These are phyloP conservation scores for Podarcis cretensis DNA, from an alignment of 2,113 vertebrate species.

Conservation along the genomic window DNA sequence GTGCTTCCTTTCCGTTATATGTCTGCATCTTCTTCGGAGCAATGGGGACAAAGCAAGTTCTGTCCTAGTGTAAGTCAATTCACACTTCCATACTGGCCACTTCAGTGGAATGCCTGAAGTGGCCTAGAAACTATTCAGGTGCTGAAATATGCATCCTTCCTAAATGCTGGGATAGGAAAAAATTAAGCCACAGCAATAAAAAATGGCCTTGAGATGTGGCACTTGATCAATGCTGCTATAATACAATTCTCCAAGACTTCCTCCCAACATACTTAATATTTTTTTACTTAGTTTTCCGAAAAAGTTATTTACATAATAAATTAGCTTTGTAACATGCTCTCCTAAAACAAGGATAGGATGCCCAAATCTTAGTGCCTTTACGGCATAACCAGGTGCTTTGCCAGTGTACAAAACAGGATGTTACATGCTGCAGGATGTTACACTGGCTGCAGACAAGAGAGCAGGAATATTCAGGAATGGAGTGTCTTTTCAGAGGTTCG, in stretches of 20 bases:
- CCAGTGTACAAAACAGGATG: not conserved
- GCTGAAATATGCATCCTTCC: not conserved
- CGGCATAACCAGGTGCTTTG: not conserved
- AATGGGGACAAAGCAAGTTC: not conserved
- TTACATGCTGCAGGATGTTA: not conserved
- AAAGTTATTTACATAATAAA: slow-evolving; percentile 38
- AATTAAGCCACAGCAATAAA: slow-evolving; percentile 39
- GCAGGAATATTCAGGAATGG: not conserved
- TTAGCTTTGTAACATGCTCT: slow-evolving; percentile 46
- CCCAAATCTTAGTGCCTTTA: slow-evolving; percentile 32
- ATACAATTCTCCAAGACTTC: slow-evolving; percentile 48
- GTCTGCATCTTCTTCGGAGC: no score
- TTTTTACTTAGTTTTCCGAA: slow-evolving; percentile 61
- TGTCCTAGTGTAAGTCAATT: not conserved
- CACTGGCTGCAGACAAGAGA: not conserved
- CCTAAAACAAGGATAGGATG: slow-evolving; percentile 63
- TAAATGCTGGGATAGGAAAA: not conserved
- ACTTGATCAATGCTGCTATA: slow-evolving; percentile 42
- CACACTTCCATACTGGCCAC: not conserved
- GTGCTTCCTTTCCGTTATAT: not conserved
- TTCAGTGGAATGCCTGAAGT: not conserved
- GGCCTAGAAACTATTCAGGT: not conserved
- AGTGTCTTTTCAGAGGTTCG: not conserved
- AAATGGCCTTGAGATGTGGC: not conserved
- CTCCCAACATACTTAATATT: not conserved